These are phyloP conservation scores for Maccullochella peelii DNA, from an alignment of 2,113 vertebrate genomes.

Conservation along the genomic window DNA sequence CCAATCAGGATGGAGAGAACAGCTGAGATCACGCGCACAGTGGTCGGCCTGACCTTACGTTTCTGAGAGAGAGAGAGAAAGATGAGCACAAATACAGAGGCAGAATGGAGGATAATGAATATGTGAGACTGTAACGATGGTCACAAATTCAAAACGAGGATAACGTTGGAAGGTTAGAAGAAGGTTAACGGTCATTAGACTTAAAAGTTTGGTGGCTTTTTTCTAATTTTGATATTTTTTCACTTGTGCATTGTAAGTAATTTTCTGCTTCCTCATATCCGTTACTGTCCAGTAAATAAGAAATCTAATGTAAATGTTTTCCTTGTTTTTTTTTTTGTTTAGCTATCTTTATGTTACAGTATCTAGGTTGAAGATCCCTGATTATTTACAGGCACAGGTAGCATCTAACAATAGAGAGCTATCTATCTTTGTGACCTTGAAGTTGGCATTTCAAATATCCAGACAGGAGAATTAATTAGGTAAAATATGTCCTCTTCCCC, in stretches of 20 bases:
- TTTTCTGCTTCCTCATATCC: no score
- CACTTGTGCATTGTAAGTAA: no score
- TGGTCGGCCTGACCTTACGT: constrained; percentile 87
- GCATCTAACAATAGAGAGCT: no score
- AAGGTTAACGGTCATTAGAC: neutral
- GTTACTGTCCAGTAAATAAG: no score
- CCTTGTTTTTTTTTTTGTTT: no score
- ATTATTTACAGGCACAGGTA: no score
- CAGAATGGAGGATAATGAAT: neutral
- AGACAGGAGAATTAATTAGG: neutral
- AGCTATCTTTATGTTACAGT: no score
- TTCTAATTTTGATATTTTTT: neutral
- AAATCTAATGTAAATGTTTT: no score
- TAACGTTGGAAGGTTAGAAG: neutral
- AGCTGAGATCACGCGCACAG: constrained; percentile 89
- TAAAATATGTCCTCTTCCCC: neutral
- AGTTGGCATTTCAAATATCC: neutral
- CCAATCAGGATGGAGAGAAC: constrained; percentile 92
- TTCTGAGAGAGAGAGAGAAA: constrained; percentile 79
- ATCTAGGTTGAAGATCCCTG: no score
- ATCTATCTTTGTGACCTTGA: neutral
- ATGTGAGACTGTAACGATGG: neutral
- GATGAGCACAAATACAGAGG: neutral
- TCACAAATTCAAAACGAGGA: no score
- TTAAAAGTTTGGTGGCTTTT: neutral